A percentile compares a stretch with the other conserved stretches of the same genome.
These are phyloP conservation scores for Dicerorhinus sumatrensis DNA, from an alignment of 2,113 vertebrate genomes.

Conservation along the genomic window DNA sequence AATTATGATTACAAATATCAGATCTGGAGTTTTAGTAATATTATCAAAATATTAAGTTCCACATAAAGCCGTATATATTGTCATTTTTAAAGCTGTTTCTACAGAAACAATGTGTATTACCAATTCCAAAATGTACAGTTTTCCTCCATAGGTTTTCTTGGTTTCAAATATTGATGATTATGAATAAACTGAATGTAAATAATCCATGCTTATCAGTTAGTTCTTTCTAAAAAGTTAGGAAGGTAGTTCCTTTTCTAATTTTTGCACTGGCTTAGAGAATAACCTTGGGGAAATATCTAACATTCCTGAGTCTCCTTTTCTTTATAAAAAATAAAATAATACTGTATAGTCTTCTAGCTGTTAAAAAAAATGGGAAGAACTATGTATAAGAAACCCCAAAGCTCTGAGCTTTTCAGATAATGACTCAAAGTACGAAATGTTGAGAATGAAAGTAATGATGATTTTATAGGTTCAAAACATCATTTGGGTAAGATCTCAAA, in stretches of 20 bases:
- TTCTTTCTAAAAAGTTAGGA: not conserved
- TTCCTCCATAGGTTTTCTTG: not conserved
- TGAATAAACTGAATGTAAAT: not conserved
- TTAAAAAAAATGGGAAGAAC: not conserved
- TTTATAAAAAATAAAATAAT: conserved; percentile 14
- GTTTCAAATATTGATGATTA: not conserved
- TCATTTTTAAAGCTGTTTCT: not conserved
- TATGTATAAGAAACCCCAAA: not conserved
- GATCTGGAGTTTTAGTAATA: not conserved
- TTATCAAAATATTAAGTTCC: conserved; percentile 17
- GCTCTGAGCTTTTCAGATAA: not conserved
- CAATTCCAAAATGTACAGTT: not conserved
- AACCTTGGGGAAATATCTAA: conserved; percentile 6
- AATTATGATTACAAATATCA: not conserved
- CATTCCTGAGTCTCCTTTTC: not conserved
- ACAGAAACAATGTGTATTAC: not conserved
- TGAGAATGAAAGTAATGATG: conserved; percentile 6
- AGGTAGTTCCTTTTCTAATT: not conserved
- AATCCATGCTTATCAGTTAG: not conserved
- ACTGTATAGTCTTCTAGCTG: not conserved
- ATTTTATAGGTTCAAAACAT: conserved; percentile 21
- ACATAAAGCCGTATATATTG: not conserved
- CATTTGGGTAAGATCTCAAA: not conserved
- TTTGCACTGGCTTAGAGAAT: not conserved
- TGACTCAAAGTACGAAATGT: not conserved